Base-by-base conservation (phyloP, 2,113 vertebrate genomes). In the Carollia perspicillata region DNA sequence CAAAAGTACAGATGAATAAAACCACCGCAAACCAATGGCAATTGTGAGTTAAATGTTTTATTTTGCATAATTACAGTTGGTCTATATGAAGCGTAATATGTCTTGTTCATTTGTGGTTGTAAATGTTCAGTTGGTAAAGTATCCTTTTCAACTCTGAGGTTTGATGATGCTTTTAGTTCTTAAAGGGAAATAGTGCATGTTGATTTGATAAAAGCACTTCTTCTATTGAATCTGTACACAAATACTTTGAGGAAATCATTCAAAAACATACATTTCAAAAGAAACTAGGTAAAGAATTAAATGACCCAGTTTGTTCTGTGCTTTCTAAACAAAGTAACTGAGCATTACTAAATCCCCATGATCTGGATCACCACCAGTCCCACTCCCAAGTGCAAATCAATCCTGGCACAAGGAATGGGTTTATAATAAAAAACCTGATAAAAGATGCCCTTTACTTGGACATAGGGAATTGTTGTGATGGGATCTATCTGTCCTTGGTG, bases 11-110 rank as follows among this genome's bases (percentile, higher is more conserved):
- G 69, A 90, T 94, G 80, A 96, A 80, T 71, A 92, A 96, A 97
- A 80, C 84, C 66, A 87, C 88, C 40, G 77, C 91, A 90, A 94
- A 95, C 89, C 58, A 66, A 94, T 4, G 77, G 89, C 84, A 93
- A 87, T 81, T 94, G 60, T 92, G 37, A 97, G 72, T 53, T 90
- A 84, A 95, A 94, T 71, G 60, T 94, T 90, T 63, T 80, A 93
- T 90, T 97, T 96, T 97, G 77, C 66, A 30, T 94, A 97, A 97
- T 94, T 97, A 88, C 30, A 92, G 58, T 94, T 53, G 47, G 71
- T 96, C 80, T 90, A 63, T 40, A 44, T 47, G 91, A 96, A 94
- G 77, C 63, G 49, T 84, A 90, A 77, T 95, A 80, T 79, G 80
- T 79, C 96, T 96, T 88, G n/a, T 77, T 79, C 58, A 87, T 47